Conservation (phyloP, 2,888 invertebrate genomes). For the Agrotis clavis region DNA sequence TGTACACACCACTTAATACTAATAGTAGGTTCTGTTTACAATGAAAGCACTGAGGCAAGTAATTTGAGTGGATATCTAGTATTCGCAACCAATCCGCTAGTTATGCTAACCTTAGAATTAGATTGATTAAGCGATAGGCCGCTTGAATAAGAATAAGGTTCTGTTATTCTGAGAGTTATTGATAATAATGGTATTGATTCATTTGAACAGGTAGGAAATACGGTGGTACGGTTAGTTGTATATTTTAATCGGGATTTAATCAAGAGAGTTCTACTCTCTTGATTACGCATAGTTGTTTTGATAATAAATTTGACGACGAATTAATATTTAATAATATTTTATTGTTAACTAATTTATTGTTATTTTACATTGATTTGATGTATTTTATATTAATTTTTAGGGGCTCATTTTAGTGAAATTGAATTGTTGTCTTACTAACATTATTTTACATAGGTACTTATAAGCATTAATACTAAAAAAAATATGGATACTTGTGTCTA, state of each 20-base stretch:
- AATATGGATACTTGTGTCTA: no score
- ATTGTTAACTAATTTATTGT: no score
- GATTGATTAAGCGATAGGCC: conserved; percentile 62
- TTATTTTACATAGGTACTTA: no score
- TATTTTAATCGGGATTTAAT: not conserved
- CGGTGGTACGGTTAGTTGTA: conserved; percentile 5
- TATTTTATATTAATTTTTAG: no score
- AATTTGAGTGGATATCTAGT: conserved; percentile 68
- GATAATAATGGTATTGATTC: conserved; percentile 31
- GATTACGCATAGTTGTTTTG: not conserved
- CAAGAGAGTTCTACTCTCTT: not conserved
- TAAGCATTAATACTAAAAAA: no score
- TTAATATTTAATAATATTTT: no score
- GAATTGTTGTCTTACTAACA: no score
- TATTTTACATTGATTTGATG: no score
- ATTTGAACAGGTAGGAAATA: conserved; percentile 1
- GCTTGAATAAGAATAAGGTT: conserved; percentile 57
- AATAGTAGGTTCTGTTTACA: conserved; percentile 62
- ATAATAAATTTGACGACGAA: no score
- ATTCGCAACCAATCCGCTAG: conserved; percentile 59
- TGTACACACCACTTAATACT: conserved; percentile 12
- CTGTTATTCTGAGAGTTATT: conserved; percentile 21
- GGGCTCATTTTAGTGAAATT: no score
- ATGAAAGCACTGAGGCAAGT: conserved; percentile 65
- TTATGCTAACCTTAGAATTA: conserved; percentile 65